These are phyloP conservation scores for Clinocottus analis DNA, from an alignment of 2,113 vertebrate genomes.

Conservation along the genomic window DNA sequence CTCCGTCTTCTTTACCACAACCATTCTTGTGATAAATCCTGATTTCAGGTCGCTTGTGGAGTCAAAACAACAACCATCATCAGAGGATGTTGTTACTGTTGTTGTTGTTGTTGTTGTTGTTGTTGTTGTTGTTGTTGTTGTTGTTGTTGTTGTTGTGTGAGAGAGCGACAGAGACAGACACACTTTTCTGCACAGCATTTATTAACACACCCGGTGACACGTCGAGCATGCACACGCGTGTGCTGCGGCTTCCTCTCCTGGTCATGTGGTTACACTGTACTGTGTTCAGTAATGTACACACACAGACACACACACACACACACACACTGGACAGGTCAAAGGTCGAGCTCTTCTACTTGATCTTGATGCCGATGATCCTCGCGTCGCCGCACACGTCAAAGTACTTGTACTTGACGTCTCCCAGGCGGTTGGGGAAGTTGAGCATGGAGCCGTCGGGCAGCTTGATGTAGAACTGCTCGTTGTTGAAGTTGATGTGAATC, in stretches of 20 bases:
- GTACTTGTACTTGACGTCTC: conserved; percentile 78
- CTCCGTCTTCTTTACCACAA: too few relatives aligned
- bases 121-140: too few relatives aligned
- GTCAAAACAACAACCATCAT: too few relatives aligned
- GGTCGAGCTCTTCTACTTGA: conserved; percentile 66
- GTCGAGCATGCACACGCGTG: not conserved
- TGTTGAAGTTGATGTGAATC: conserved; percentile 79
- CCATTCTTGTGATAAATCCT: too few relatives aligned
- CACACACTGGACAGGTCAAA: not conserved
- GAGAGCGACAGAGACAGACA: not conserved
- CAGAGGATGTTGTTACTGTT: too few relatives aligned
- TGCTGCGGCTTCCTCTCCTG: conserved; percentile 52
- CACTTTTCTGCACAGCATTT: conserved; percentile 35
- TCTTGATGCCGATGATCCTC: conserved; percentile 73
- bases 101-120: too few relatives aligned
- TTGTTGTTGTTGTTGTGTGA: not conserved
- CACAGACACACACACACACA: conserved; percentile 15
- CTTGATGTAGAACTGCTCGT: conserved; percentile 78
- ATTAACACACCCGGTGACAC: conserved; percentile 43
- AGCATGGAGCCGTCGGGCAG: conserved; percentile 77
- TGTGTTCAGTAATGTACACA: conserved; percentile 8
- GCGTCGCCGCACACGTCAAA: conserved; percentile 72
- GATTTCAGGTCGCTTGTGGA: too few relatives aligned
- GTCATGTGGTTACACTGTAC: conserved; percentile 23
- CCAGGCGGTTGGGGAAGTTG: conserved; percentile 82